Percentiles rank a stretch among this genome's conserved stretches.
These are phyloP conservation scores for Mythimna pallens DNA, from an alignment of 2,888 invertebrate genomes.

Conservation along the genomic window DNA sequence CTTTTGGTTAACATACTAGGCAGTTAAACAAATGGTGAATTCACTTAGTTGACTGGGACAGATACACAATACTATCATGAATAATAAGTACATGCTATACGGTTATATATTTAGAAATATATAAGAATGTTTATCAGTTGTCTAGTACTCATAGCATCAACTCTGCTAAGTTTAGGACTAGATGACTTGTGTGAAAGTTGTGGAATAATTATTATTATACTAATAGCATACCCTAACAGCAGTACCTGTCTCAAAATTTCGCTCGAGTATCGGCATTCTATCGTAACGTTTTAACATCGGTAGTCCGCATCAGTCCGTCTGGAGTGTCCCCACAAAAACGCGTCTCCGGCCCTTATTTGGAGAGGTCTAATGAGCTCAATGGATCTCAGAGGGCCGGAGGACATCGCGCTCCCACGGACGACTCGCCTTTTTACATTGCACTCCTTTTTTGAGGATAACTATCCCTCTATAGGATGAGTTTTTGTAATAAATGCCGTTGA, in stretches of 20 bases:
- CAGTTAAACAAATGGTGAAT: no score
- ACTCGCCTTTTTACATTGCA: constrained; percentile 69
- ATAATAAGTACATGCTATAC: no score
- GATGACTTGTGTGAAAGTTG: no score
- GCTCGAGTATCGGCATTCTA: constrained; percentile 50
- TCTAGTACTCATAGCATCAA: no score
- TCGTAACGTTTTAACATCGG: constrained; percentile 68
- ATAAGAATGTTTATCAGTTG: no score
- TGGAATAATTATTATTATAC: no score
- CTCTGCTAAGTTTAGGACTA: no score
- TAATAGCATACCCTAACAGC: background rate
- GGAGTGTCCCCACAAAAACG: constrained; percentile 72
- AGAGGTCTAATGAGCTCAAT: constrained; percentile 80
- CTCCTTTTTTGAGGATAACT: constrained; percentile 69
- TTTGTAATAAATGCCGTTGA: constrained; percentile 36
- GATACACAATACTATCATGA: no score
- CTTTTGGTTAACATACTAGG: no score
- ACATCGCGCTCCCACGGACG: constrained; percentile 78
- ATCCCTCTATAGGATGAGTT: constrained; percentile 59
- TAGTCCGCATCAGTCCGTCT: constrained; percentile 62
- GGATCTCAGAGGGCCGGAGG: constrained; percentile 66
- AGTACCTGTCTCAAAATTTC: background rate
- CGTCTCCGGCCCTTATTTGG: constrained; percentile 78
- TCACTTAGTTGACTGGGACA: no score
- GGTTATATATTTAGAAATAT: no score